phyloP scores from a whole-genome alignment of 2,888 invertebrate genomes.

The Hybos culiciformis region DNA sequence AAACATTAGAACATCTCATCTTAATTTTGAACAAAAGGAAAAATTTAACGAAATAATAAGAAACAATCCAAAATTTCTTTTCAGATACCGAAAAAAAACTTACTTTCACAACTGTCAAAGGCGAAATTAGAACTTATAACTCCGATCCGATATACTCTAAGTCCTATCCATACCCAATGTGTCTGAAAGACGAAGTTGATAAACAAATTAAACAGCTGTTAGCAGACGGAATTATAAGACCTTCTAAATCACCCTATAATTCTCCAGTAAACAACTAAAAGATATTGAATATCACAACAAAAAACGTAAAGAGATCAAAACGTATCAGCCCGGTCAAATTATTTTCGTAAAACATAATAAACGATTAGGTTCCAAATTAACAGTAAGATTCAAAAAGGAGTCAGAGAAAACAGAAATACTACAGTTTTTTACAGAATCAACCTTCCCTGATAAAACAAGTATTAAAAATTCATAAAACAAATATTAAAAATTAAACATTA shows the following conservation, averaged over 20 bases:
- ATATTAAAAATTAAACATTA: conserved; percentile 6
- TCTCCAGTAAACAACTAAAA: conserved; percentile 11
- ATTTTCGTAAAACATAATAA: conserved; percentile 10
- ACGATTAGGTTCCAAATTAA: conserved; percentile 11
- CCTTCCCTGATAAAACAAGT: too few relatives aligned
- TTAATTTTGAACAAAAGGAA: conserved; percentile 1
- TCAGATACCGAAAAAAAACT: conserved; percentile 2
- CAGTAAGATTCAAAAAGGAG: conserved; percentile 11
- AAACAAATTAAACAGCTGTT: conserved; percentile 7
- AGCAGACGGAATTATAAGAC: conserved; percentile 10
- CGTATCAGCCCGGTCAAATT: conserved; percentile 9
- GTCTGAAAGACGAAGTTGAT: conserved; percentile 6
- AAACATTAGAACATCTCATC: not conserved
- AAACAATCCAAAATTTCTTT: not conserved
- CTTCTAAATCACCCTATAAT: conserved; percentile 12
- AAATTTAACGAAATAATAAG: not conserved
- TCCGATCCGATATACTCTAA: conserved; percentile 9
- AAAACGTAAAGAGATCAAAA: conserved; percentile 10
- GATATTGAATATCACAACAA: too few relatives aligned
- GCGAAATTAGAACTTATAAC: conserved; percentile 9
- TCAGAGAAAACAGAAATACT: conserved; percentile 7
- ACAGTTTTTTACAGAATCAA: too few relatives aligned
- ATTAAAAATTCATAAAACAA: conserved; percentile 9
- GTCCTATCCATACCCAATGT: conserved; percentile 9
- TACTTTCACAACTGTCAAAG: conserved; percentile 10